Conservation (phyloP, 2,888 invertebrate genomes). For the Sinotaia quadrata region DNA sequence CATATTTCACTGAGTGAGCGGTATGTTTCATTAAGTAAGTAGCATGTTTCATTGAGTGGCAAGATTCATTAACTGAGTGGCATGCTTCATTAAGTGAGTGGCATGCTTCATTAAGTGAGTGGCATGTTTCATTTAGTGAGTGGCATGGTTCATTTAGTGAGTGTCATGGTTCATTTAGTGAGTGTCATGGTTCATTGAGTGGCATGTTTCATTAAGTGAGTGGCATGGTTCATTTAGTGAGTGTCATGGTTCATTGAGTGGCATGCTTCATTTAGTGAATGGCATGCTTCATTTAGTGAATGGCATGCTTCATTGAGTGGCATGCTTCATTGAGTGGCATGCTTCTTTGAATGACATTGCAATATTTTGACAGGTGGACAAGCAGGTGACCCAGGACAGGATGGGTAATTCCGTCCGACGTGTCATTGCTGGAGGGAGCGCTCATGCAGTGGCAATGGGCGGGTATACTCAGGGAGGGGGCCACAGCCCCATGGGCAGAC, state of each 20-base stretch:
- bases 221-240: not conserved
- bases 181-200: too few species aligned
- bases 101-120: too few species aligned
- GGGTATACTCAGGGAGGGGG: constrained; percentile 63
- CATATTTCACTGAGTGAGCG: too few species aligned
- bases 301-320: too few species aligned
- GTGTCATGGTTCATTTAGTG: not conserved
- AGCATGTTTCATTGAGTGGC: too few species aligned
- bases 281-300: not conserved
- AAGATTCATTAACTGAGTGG: too few species aligned
- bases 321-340: not conserved
- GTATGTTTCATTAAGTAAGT: too few species aligned
- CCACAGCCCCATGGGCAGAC: constrained; percentile 47
- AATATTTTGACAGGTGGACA: not conserved
- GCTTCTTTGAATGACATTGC: not conserved
- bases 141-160: not conserved
- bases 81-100: too few species aligned
- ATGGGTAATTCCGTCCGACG: constrained; percentile 24
- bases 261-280: not conserved
- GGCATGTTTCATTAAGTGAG: not conserved
- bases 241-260: too few species aligned
- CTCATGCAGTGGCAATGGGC: constrained; percentile 52
- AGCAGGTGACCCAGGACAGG: constrained; percentile 3
- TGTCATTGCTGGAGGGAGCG: constrained; percentile 56
- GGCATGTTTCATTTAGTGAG: too few species aligned